Evolutionary conservation across 2,888 invertebrate species (phyloP).

Genomic region (Loripinus fragilis): DNA sequence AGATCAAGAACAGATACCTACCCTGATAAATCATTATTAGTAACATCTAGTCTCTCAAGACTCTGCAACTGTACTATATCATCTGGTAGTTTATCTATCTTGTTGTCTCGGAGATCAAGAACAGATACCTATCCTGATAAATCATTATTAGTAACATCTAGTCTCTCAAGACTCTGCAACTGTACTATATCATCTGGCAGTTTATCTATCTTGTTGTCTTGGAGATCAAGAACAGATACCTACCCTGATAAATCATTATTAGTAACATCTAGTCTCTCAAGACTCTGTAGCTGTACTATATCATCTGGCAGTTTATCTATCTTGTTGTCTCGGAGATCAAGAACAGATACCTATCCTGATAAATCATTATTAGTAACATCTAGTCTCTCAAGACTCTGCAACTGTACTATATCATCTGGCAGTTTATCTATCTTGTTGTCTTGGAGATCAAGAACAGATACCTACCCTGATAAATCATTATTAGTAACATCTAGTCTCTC

Average conservation of each 20-base stretch:
- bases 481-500: slow-evolving; percentile 93
- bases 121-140: slow-evolving; percentile 85
- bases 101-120: slow-evolving; percentile 92
- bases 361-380: slow-evolving; percentile 93
- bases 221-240: slow-evolving; percentile 87
- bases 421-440: slow-evolving; percentile 91
- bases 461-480: slow-evolving; percentile 87
- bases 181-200: slow-evolving; percentile 92
- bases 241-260: slow-evolving; percentile 89
- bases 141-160: slow-evolving; percentile 93
- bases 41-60: slow-evolving; percentile 92
- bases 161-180: slow-evolving; percentile 90
- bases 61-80: slow-evolving; percentile 90
- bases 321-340: slow-evolving; percentile 93
- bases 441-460: slow-evolving; percentile 88
- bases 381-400: slow-evolving; percentile 91
- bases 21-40: slow-evolving; percentile 89
- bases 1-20: slow-evolving; percentile 87
- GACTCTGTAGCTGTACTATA: slow-evolving; percentile 89
- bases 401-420: slow-evolving; percentile 90
- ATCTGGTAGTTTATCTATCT: slow-evolving; percentile 90
- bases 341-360: slow-evolving; percentile 84
- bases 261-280: slow-evolving; percentile 92
- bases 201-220: slow-evolving; percentile 91
- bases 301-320: slow-evolving; percentile 91